A percentile compares a stretch with the other conserved stretches of the same genome.
These are phyloP conservation scores for Myrmecophaga tridactyla DNA, from an alignment of 2,113 vertebrate species.

Conservation along the genomic window DNA sequence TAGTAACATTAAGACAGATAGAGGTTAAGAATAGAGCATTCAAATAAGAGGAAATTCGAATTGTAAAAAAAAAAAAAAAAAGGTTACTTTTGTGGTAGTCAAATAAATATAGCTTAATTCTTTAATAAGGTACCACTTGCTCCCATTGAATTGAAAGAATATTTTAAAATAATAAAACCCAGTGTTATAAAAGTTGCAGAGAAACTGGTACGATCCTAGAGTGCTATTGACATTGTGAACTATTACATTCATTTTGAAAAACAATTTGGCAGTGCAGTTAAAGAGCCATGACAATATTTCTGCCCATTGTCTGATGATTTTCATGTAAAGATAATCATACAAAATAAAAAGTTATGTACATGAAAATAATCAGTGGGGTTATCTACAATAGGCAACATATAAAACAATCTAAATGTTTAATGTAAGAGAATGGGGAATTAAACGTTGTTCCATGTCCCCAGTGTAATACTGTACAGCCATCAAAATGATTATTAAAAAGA, in stretches of 20 bases:
- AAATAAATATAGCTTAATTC: conserved; percentile 39
- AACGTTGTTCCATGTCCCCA: neutral
- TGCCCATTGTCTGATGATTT: conserved; percentile 40
- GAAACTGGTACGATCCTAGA: neutral
- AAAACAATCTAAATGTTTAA: conserved; percentile 1
- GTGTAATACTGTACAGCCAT: neutral
- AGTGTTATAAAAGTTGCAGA: conserved; percentile 10
- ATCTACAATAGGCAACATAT: neutral
- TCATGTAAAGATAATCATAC: conserved; percentile 44
- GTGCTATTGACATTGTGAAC: neutral
- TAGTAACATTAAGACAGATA: neutral
- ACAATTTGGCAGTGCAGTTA: conserved; percentile 9
- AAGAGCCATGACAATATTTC: conserved; percentile 46
- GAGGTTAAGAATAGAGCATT: neutral
- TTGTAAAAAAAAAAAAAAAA: conserved; percentile 8
- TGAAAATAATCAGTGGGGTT: neutral
- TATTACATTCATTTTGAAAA: conserved; percentile 30
- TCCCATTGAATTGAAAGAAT: neutral
- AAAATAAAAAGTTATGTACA: conserved; percentile 33
- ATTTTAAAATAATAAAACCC: conserved; percentile 52
- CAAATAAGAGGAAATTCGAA: conserved; percentile 1
- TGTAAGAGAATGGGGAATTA: neutral
- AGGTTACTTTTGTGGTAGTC: neutral
- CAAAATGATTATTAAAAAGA: neutral
- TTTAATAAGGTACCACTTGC: neutral